Conservation (phyloP, 2,797 vertebrate species). For the Phylloscopus collybita region DNA sequence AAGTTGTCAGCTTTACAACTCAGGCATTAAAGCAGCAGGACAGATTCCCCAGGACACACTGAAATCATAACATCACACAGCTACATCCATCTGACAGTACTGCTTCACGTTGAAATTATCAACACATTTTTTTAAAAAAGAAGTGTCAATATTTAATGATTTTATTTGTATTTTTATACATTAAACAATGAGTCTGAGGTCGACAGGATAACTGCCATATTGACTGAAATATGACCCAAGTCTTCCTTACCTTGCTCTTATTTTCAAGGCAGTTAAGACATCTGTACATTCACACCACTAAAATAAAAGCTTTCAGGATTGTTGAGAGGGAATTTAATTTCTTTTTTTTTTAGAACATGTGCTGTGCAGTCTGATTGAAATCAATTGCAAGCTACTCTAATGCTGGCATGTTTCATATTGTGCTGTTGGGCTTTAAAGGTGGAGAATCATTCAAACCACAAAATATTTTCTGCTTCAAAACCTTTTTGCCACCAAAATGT, state of each 20-base stretch:
- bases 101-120: neutral
- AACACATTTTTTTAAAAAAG: neutral
- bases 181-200: neutral
- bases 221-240: neutral
- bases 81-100: neutral
- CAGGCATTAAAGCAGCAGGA: neutral
- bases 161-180: neutral
- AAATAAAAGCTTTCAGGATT: neutral
- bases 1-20: neutral
- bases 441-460: neutral
- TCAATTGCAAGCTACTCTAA: neutral
- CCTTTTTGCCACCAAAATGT: neutral
- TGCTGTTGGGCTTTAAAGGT: neutral
- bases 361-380: neutral
- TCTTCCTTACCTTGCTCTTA: neutral
- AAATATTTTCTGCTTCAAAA: neutral
- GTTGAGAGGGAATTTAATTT: neutral
- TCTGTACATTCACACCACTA: neutral
- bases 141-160: rapidly evolving
- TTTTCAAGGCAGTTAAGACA: neutral
- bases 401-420: neutral
- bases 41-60: neutral
- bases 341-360: neutral
- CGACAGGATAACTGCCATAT: neutral
- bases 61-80: neutral